A percentile compares a stretch with the other conserved stretches of the same genome.
Conservation (phyloP, 1,140 invertebrate genomes). For the Lordiphosa clarofinis region DNA sequence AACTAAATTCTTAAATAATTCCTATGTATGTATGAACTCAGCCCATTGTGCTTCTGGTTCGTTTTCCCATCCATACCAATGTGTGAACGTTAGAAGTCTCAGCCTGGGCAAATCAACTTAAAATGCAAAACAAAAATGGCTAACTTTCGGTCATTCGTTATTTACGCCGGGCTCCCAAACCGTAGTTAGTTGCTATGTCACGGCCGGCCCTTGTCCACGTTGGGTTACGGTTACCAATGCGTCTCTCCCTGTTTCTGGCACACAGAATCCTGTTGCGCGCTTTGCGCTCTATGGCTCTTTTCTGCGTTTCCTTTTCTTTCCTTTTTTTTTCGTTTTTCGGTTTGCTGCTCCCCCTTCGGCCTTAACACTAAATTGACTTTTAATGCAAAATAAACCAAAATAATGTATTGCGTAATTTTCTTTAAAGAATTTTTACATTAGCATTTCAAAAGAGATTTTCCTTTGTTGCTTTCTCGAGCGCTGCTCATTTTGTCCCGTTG, state of each 20-base stretch:
- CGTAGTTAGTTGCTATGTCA: constrained; percentile 70
- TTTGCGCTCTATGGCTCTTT: constrained; percentile 60
- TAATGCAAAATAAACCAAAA: constrained; percentile 78
- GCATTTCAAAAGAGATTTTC: constrained; percentile 75
- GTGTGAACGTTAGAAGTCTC: constrained; percentile 39
- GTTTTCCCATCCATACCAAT: constrained; percentile 23
- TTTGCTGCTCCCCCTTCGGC: constrained; percentile 22
- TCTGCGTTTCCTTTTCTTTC: constrained; percentile 25
- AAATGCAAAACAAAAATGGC: constrained; percentile 67
- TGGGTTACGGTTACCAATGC: constrained; percentile 9
- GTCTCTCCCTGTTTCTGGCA: constrained; percentile 3
- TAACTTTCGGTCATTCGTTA: constrained; percentile 59
- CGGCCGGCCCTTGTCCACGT: constrained; percentile 23
- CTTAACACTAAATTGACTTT: constrained; percentile 78
- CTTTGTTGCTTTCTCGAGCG: constrained; percentile 49
- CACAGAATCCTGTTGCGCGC: constrained; percentile 66
- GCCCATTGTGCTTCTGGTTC: constrained; percentile 1
- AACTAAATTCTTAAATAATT: too few relatives aligned
- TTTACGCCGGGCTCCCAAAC: constrained; percentile 49
- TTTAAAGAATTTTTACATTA: constrained; percentile 78
- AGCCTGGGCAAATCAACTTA: constrained; percentile 52
- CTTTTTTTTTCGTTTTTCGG: constrained; percentile 35
- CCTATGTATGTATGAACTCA: too few relatives aligned
- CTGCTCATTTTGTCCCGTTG: constrained; percentile 15
- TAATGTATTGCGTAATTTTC: constrained; percentile 78